A percentile compares a stretch with the other conserved stretches of the same genome.
phyloP scores from a whole-genome alignment of 2,113 vertebrate species.

The Garra rufa region DNA sequence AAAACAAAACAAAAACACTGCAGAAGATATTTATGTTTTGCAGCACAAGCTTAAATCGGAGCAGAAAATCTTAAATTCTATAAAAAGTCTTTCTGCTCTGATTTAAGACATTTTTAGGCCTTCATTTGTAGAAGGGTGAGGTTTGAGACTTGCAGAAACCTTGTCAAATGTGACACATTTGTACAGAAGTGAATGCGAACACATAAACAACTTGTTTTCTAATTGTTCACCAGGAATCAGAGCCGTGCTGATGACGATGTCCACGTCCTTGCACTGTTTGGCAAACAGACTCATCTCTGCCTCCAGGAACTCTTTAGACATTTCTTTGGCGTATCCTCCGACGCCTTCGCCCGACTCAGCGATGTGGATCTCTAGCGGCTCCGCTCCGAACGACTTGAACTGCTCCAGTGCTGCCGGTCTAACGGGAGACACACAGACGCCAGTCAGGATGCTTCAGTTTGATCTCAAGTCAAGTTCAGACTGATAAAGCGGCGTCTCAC shows the following conservation, averaged over 20 bases:
- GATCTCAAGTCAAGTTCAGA: neutral
- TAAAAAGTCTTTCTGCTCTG: no score
- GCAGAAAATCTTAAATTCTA: no score
- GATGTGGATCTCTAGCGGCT: constrained; percentile 74
- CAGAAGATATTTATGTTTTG: no score
- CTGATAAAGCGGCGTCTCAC: neutral
- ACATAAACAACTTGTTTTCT: no score
- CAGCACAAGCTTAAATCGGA: no score
- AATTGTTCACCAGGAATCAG: constrained; percentile 76
- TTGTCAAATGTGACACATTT: no score
- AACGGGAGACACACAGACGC: constrained; percentile 1
- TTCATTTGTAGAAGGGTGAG: no score
- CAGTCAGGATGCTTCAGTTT: neutral
- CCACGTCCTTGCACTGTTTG: constrained; percentile 75
- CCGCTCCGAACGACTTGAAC: constrained; percentile 79
- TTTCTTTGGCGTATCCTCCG: constrained; percentile 79
- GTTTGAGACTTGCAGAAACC: no score
- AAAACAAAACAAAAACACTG: no score
- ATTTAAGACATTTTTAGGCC: no score
- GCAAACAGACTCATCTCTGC: constrained; percentile 78
- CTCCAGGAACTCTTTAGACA: constrained; percentile 79
- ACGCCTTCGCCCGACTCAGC: constrained; percentile 76
- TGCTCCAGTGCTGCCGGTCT: constrained; percentile 78
- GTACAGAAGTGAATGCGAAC: no score
- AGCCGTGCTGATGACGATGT: constrained; percentile 74